phyloP scores from a whole-genome alignment of 1,140 invertebrate species.

The Himalopsyche phryganea region DNA sequence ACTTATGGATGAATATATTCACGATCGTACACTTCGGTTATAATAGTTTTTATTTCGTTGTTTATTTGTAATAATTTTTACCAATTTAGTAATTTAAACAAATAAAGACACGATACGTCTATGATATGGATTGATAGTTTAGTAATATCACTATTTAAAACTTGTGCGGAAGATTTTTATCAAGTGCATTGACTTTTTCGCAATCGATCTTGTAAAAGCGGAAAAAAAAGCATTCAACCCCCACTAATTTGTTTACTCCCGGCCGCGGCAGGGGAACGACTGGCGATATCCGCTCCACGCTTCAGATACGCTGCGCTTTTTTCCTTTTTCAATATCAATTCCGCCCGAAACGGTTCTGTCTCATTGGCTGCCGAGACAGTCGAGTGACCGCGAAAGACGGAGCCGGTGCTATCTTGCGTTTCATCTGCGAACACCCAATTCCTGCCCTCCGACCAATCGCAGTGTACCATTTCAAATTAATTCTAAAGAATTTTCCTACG shows the following conservation, averaged over 20 bases:
- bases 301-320: constrained; percentile 24
- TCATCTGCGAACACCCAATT: constrained; percentile 3
- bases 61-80: too few species aligned
- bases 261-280: constrained; percentile 19
- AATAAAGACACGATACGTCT: too few species aligned
- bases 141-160: too few species aligned
- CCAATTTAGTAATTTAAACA: too few species aligned
- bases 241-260: constrained; percentile 17
- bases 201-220: constrained; percentile 20
- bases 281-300: constrained; percentile 13
- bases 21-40: too few species aligned
- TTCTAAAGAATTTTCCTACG: constrained; percentile 5
- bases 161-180: too few species aligned
- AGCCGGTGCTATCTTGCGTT: constrained; percentile 10
- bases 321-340: constrained; percentile 13
- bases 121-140: too few species aligned
- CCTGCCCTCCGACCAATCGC: constrained; percentile 18
- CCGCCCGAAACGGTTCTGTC: constrained; percentile 27
- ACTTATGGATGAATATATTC: too few species aligned
- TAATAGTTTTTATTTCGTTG: too few species aligned
- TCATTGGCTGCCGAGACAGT: constrained; percentile 30
- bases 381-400: constrained; percentile 23
- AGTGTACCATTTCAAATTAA: not conserved
- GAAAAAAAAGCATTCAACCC: constrained; percentile 14
- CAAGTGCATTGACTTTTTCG: constrained; percentile 16